Percentiles rank a stretch among this genome's conserved stretches.
Conservation (phyloP, 2,797 vertebrate species). For the Masticophis lateralis region DNA sequence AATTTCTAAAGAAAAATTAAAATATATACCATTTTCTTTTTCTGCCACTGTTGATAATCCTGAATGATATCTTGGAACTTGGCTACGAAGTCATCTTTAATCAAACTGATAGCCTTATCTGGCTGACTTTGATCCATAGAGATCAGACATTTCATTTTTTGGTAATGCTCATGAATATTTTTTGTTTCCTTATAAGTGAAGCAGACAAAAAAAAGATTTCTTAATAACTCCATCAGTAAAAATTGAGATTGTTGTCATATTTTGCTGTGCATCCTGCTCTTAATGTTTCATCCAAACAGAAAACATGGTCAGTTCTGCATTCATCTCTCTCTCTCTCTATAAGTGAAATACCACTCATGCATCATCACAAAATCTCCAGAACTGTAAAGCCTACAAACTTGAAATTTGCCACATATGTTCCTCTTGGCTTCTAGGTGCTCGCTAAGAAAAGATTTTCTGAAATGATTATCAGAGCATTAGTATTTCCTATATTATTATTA, state of each 20-base stretch:
- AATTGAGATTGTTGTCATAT: background rate
- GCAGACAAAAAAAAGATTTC: background rate
- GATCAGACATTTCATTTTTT: conserved; percentile 79
- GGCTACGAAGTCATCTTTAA: conserved; percentile 78
- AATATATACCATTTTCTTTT: conserved; percentile 69
- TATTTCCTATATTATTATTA: too few species aligned
- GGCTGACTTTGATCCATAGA: conserved; percentile 62
- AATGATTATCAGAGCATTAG: too few species aligned
- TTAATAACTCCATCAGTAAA: background rate
- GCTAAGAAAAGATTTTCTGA: too few species aligned
- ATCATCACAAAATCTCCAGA: too few species aligned
- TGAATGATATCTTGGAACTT: conserved; percentile 75
- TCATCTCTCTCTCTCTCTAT: background rate
- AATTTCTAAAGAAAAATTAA: background rate
- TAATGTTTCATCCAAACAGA: background rate
- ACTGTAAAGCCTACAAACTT: too few species aligned
- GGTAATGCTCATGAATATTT: conserved; percentile 87
- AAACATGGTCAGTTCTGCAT: background rate
- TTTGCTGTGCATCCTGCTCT: background rate
- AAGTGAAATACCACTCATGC: too few species aligned
- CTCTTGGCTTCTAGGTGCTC: too few species aligned
- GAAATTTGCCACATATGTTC: too few species aligned
- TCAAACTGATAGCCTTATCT: conserved; percentile 74
- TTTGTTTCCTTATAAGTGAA: conserved; percentile 80
- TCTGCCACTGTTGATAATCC: conserved; percentile 83